A percentile compares a stretch with the other conserved stretches of the same genome.
These are phyloP conservation scores for Thamnophis sirtalis DNA, from an alignment of 2,113 vertebrate species.

Conservation along the genomic window DNA sequence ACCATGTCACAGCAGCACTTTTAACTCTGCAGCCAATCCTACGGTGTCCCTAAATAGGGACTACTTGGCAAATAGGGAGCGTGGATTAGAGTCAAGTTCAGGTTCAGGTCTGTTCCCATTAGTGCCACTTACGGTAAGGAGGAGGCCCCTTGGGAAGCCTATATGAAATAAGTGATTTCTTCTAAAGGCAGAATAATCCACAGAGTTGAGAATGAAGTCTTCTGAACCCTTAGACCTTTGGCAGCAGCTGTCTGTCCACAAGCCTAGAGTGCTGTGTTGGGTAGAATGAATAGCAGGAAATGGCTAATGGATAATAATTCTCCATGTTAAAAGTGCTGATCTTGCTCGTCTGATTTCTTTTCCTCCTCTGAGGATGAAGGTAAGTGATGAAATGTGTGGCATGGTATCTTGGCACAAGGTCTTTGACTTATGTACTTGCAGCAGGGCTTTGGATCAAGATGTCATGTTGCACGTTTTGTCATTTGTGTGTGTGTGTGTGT, in stretches of 20 bases:
- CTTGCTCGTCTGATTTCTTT: neutral
- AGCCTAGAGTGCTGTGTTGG: neutral
- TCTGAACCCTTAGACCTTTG: neutral
- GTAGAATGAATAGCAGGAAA: neutral
- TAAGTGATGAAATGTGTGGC: neutral
- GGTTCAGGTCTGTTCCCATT: neutral
- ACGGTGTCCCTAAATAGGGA: neutral
- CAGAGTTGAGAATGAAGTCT: neutral
- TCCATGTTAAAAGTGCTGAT: neutral
- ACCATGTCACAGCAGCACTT: neutral
- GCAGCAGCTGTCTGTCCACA: neutral
- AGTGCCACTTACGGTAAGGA: neutral
- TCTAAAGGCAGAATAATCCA: neutral
- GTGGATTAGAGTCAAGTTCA: neutral
- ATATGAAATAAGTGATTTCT: neutral
- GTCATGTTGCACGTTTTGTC: neutral
- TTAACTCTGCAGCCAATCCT: neutral
- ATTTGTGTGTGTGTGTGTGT: neutral
- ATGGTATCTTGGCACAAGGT: neutral
- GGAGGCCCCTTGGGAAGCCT: neutral
- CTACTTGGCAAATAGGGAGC: neutral
- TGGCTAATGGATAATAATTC: neutral
- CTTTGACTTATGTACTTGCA: neutral
- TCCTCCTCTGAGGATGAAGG: neutral
- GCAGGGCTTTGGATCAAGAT: neutral